Conservation (phyloP, 2,113 vertebrate genomes). For the Forbesichthys papilliferus region DNA sequence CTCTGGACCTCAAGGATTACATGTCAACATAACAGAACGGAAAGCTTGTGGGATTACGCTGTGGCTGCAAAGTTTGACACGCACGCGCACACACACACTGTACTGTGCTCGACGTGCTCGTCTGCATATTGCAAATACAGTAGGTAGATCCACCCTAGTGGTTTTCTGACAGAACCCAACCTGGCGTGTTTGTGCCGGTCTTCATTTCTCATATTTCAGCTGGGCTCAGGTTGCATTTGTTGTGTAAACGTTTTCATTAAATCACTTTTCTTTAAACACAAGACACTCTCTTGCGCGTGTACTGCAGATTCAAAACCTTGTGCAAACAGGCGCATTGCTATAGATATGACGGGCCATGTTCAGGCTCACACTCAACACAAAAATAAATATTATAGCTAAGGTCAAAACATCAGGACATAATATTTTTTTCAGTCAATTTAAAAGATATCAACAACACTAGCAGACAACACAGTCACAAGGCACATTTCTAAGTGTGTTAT, state of each 20-base stretch:
- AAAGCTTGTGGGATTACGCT: constrained; percentile 70
- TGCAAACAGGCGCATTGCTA: no score
- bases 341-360: no score
- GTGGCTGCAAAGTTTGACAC: constrained; percentile 33
- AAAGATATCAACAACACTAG: constrained; percentile 29
- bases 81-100: constrained; percentile 37
- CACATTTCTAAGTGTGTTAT: not conserved
- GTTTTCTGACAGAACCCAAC: no score
- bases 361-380: not conserved
- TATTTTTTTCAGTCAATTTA: constrained; percentile 1
- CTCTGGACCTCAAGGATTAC: constrained; percentile 66
- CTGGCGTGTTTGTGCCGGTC: no score
- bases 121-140: not conserved
- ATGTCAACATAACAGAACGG: constrained; percentile 56
- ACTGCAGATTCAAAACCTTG: no score
- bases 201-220: no score
- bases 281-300: no score
- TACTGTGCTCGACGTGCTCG: constrained; percentile 1
- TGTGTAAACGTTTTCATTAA: no score
- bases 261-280: no score
- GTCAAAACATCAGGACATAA: constrained; percentile 13
- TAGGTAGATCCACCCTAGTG: no score
- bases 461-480: not conserved
- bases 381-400: not conserved
- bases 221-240: no score